Percentiles rank a stretch among this genome's conserved stretches.
phyloP scores from a whole-genome alignment of 2,113 vertebrate species.

The Macroglossus sobrinus region DNA sequence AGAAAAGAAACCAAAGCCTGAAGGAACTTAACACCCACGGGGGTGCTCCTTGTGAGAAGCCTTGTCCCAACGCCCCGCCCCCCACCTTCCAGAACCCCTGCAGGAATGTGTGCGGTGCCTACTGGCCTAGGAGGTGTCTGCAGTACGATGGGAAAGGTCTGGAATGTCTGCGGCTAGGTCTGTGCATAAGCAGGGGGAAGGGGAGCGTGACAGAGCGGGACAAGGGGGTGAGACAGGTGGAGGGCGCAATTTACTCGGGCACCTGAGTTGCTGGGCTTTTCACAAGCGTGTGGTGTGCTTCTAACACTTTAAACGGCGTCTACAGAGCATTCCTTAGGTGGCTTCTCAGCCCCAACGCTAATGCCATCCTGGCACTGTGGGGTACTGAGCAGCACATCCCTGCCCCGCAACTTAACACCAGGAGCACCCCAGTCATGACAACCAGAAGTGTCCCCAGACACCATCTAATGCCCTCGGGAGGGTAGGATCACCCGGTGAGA shows the following conservation, averaged over 20 bases:
- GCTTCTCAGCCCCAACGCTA: not conserved
- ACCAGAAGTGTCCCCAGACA: not conserved
- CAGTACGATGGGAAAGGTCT: not conserved
- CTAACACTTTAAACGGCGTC: not conserved
- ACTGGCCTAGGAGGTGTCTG: no score
- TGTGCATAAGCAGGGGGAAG: not conserved
- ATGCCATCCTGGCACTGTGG: not conserved
- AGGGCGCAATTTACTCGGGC: rapidly evolving
- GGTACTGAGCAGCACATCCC: not conserved
- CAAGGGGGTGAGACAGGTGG: not conserved
- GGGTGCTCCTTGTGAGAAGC: not conserved
- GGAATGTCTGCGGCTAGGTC: not conserved
- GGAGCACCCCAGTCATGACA: not conserved
- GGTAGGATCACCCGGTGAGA: not conserved
- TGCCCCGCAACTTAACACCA: not conserved
- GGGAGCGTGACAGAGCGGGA: no score
- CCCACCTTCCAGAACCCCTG: not conserved
- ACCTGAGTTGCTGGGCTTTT: no score
- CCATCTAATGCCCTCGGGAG: not conserved
- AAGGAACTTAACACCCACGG: not conserved
- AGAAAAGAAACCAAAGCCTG: not conserved
- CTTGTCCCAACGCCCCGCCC: not conserved
- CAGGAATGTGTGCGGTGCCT: rapidly evolving
- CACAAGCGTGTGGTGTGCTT: rapidly evolving
- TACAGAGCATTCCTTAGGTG: not conserved